These are phyloP conservation scores for Solenopsis fugax DNA, from an alignment of 1,140 invertebrate species.

Conservation along the genomic window DNA sequence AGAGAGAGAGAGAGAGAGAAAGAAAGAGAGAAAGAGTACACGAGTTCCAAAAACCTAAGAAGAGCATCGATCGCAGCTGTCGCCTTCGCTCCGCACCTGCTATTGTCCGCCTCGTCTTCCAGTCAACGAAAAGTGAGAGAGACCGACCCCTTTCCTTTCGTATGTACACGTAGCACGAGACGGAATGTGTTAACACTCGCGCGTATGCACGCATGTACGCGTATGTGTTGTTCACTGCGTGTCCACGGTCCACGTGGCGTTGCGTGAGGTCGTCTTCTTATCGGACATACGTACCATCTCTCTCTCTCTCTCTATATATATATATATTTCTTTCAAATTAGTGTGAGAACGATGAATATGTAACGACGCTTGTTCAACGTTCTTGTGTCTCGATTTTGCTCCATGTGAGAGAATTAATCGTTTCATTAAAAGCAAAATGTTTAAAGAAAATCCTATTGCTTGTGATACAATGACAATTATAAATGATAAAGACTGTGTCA, in stretches of 20 bases:
- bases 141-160: constrained; percentile 80
- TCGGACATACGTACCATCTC: constrained; percentile 9
- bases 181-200: constrained; percentile 26
- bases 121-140: constrained; percentile 78
- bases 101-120: constrained; percentile 82
- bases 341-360: not conserved
- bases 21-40: constrained; percentile 43
- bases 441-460: not conserved
- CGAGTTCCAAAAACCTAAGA: constrained; percentile 82
- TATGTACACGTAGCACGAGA: constrained; percentile 69
- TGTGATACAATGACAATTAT: not conserved
- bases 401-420: constrained; percentile 41
- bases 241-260: constrained; percentile 68
- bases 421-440: constrained; percentile 31
- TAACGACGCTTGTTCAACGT: not conserved
- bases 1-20: constrained; percentile 32
- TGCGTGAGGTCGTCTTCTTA: constrained; percentile 72
- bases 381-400: constrained; percentile 57
- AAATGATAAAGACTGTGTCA: not conserved
- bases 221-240: not conserved
- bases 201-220: not conserved
- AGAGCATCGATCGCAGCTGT: constrained; percentile 85
- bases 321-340: constrained; percentile 28
- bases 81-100: constrained; percentile 84
- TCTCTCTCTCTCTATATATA: not conserved